phyloP scores from a whole-genome alignment of 2,797 vertebrate species.

The Melanotaenia boesemani region DNA sequence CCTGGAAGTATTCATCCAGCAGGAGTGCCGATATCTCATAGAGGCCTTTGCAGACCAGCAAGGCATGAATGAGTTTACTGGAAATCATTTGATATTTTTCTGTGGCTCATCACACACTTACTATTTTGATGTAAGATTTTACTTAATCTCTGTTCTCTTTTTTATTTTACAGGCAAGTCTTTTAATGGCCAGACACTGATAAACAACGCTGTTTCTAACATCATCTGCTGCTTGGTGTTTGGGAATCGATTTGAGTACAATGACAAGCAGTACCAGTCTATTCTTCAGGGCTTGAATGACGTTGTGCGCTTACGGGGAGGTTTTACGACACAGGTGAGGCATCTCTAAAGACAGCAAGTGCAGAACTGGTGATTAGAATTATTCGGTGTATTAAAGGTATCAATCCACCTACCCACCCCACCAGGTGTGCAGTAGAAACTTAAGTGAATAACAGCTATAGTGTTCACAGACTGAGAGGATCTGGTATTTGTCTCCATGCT shows the following conservation, averaged over 20 bases:
- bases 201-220: constrained; percentile 73
- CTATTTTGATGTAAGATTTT: too few relatives aligned
- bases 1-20: too few relatives aligned
- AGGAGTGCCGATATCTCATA: constrained; percentile 67
- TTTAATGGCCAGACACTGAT: constrained; percentile 53
- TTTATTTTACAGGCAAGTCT: constrained; percentile 52
- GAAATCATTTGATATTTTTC: not conserved
- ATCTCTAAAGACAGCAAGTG: too few relatives aligned
- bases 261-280: constrained; percentile 45
- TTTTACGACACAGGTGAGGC: constrained; percentile 55
- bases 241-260: constrained; percentile 73
- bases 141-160: rapidly evolving
- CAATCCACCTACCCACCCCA: not conserved
- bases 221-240: constrained; percentile 77
- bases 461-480: too few relatives aligned
- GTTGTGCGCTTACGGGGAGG: not conserved
- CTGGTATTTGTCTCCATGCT: too few relatives aligned
- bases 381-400: too few relatives aligned
- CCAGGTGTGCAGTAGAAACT: not conserved
- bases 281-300: constrained; percentile 57
- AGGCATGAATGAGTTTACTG: constrained; percentile 37
- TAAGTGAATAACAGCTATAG: too few relatives aligned
- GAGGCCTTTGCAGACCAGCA: constrained; percentile 63
- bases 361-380: too few relatives aligned
- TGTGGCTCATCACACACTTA: not conserved